Conservation (phyloP, 1,140 invertebrate species). For the Drosophila guanche region DNA sequence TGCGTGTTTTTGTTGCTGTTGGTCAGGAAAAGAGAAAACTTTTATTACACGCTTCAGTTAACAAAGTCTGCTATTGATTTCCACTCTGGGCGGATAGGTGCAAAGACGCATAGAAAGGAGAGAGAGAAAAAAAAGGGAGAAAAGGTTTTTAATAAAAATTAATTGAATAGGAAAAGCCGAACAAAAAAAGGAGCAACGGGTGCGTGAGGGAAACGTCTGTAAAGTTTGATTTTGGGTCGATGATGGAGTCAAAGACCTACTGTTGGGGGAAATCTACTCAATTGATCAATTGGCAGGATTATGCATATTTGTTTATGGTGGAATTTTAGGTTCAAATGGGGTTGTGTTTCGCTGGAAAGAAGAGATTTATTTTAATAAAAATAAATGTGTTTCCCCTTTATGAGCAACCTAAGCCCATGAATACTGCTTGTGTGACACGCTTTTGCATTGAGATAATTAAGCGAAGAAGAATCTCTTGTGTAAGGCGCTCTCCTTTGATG, state of each 20-base stretch:
- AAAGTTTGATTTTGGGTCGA: slow-evolving; percentile 54
- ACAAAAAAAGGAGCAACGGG: background rate
- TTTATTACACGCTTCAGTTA: slow-evolving; percentile 68
- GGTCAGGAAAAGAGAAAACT: slow-evolving; percentile 30
- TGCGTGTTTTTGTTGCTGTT: slow-evolving; percentile 2
- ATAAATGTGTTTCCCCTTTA: too few relatives aligned
- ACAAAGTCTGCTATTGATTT: slow-evolving; percentile 69
- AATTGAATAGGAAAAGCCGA: slow-evolving; percentile 65
- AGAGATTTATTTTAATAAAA: background rate
- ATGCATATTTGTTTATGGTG: background rate
- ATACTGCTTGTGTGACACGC: too few relatives aligned
- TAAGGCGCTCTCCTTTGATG: too few relatives aligned
- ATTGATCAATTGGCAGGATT: slow-evolving; percentile 43
- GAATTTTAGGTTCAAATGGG: too few relatives aligned
- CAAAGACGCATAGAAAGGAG: slow-evolving; percentile 13
- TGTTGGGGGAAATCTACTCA: slow-evolving; percentile 19
- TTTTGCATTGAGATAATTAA: too few relatives aligned
- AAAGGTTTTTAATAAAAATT: slow-evolving; percentile 67
- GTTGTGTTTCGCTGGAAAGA: background rate
- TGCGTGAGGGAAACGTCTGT: slow-evolving; percentile 40
- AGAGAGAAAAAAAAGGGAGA: slow-evolving; percentile 6
- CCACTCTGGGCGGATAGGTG: slow-evolving; percentile 36
- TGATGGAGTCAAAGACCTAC: slow-evolving; percentile 13
- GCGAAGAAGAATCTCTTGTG: too few relatives aligned
- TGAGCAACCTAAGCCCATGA: too few relatives aligned